Conservation (phyloP, 2,888 invertebrate genomes). For the Sepioteuthis lessoniana region DNA sequence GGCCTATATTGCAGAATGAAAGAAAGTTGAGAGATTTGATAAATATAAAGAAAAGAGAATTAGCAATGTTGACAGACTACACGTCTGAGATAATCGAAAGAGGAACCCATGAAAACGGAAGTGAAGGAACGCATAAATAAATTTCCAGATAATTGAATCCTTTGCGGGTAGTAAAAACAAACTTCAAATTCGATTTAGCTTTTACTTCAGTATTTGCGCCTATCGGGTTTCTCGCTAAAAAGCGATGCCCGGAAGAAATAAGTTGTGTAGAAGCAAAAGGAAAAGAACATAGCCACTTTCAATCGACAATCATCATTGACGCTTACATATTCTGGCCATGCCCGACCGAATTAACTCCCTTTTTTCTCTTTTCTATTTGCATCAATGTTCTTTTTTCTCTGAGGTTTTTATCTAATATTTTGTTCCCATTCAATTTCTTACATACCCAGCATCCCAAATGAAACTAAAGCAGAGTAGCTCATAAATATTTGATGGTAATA, state of each 20-base stretch:
- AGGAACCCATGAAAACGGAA: background rate
- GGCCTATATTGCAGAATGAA: background rate
- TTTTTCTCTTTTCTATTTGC: background rate
- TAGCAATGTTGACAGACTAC: no score
- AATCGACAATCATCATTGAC: background rate
- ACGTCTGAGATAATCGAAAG: no score
- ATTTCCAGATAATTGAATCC: conserved; percentile 17
- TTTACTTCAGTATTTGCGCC: background rate
- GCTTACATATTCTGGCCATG: background rate
- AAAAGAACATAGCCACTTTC: background rate
- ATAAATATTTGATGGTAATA: no score
- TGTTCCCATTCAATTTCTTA: background rate
- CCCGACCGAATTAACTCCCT: background rate
- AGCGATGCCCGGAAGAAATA: background rate
- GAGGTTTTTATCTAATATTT: background rate
- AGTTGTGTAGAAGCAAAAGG: background rate
- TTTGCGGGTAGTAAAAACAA: background rate
- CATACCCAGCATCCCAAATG: background rate
- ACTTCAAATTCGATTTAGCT: background rate
- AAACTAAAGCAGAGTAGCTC: background rate
- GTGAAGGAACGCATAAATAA: background rate
- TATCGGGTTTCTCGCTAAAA: background rate
- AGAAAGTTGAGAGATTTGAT: background rate
- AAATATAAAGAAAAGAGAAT: background rate
- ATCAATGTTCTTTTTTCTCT: background rate